Base-by-base conservation (phyloP, 2,797 vertebrate genomes). In the Champsocephalus gunnari region DNA sequence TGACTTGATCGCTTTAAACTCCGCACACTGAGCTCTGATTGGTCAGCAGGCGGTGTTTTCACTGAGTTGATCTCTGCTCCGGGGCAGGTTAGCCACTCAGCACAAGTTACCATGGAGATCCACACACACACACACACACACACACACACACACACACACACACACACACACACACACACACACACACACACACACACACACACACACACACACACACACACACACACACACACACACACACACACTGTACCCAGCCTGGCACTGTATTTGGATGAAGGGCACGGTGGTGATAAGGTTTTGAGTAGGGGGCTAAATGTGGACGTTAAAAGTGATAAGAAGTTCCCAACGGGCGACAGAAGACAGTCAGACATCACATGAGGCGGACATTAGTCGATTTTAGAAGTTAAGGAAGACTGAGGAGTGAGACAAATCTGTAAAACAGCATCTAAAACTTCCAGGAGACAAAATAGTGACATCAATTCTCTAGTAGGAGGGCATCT, bases 291-390 rank as follows among this genome's bases (percentile, higher is more conserved):
- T 93, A 92, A 92, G 83, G 73, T 56, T 71, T 62, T 7, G 79
- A 92, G 92, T 90, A 77, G 82, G 0, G 61, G 51, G 88, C 91
- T 92, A 92, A 91, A 92, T 89, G 78, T 83, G 81, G 87, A 86
- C 41, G 34, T 16, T 49, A 3, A 55, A 14, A 4, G 13, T 11
- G 91, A 93, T 93, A 92, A 93, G 82, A 71, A 51, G 77, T n/a
- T 14, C 66, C 82, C 13, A 21, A 44, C 11, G 10, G 45, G 6
- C 60, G 2, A 3, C 63, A 34, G 65, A 2, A 21, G 72, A 69
- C 68, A 9, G 47, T 43, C 47, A 13, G 21, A n/a, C 62, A 3
- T 59, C 41, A 12, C 58, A 47, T 16, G 12, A 73, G 50, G 19
- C 64, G 0, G 55, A 28, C 41, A 9, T 38, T 38, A 38, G 34